Evolutionary conservation across 2,888 invertebrate species (phyloP).

Genomic region (Hypselothyrea guttata): DNA sequence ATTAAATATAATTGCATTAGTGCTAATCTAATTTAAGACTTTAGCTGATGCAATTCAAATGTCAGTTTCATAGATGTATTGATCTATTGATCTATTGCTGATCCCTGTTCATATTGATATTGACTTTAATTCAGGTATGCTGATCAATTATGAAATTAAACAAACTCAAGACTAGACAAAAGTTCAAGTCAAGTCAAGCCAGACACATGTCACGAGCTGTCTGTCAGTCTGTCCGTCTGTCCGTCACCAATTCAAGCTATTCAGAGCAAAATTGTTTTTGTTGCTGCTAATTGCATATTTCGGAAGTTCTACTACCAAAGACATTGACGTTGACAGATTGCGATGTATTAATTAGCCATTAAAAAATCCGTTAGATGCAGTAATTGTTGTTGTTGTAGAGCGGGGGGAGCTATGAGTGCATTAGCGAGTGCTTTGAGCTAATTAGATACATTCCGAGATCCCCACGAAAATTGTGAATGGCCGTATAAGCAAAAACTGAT

Average conservation of each 20-base stretch:
- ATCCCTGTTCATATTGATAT: conserved; percentile 13
- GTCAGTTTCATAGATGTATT: conserved; percentile 54
- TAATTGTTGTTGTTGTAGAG: neutral
- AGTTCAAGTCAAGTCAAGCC: conserved; percentile 44
- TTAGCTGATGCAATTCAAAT: conserved; percentile 68
- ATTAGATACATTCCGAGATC: conserved; percentile 32
- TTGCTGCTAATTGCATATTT: conserved; percentile 55
- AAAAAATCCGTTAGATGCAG: conserved; percentile 11
- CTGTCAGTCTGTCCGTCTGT: conserved; percentile 5
- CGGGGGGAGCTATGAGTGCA: conserved; percentile 11
- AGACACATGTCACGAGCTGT: conserved; percentile 32
- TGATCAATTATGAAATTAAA: conserved; percentile 32
- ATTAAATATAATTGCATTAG: conserved; percentile 24
- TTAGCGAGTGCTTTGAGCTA: conserved; percentile 18
- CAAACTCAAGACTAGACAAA: conserved; percentile 29
- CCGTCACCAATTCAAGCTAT: conserved; percentile 46
- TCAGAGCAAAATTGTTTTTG: conserved; percentile 27
- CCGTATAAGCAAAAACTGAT: conserved; percentile 1
- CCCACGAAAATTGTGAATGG: conserved; percentile 8
- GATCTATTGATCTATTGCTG: conserved; percentile 23
- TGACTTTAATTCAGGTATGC: conserved; percentile 28
- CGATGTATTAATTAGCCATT: conserved; percentile 59
- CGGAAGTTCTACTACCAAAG: conserved; percentile 57
- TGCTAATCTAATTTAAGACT: conserved; percentile 29
- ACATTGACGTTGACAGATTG: conserved; percentile 33